A percentile compares a stretch with the other conserved stretches of the same genome.
Evolutionary conservation across 2,888 invertebrate genomes (phyloP).

Genomic region (Cremastinae sp.): DNA sequence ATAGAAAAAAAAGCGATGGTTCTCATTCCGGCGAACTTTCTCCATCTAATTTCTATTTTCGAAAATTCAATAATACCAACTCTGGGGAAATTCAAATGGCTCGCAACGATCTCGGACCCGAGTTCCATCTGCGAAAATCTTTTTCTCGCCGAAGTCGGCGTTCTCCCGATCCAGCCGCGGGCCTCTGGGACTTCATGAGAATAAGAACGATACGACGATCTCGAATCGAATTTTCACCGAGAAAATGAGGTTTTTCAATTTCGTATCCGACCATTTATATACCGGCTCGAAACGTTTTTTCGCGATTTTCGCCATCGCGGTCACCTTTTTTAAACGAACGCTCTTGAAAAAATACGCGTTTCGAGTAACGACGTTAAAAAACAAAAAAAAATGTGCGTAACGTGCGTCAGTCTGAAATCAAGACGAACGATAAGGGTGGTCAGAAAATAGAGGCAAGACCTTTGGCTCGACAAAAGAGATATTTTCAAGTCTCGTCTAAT

Average conservation of each 20-base stretch:
- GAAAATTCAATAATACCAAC: constrained; percentile 54
- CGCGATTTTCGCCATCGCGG: neutral
- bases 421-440: too few species aligned
- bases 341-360: neutral
- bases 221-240: constrained; percentile 40
- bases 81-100: constrained; percentile 54
- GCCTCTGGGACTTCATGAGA: constrained; percentile 44
- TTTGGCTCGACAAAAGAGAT: too few species aligned
- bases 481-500: too few species aligned
- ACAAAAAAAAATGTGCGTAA: too few species aligned
- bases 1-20: constrained; percentile 8
- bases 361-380: neutral
- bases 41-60: constrained; percentile 41
- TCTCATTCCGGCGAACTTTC: constrained; percentile 28
- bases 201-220: constrained; percentile 34
- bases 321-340: neutral
- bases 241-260: constrained; percentile 51
- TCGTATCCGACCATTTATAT: constrained; percentile 45
- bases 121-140: constrained; percentile 27
- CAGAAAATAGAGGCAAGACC: too few species aligned
- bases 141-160: constrained; percentile 11
- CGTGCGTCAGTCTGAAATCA: too few species aligned
- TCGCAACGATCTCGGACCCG: constrained; percentile 24
- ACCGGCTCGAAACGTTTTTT: constrained; percentile 30
- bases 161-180: neutral